phyloP scores from a whole-genome alignment of 53 echinoderm and acorn worm genomes.

The Arbacia lixula region DNA sequence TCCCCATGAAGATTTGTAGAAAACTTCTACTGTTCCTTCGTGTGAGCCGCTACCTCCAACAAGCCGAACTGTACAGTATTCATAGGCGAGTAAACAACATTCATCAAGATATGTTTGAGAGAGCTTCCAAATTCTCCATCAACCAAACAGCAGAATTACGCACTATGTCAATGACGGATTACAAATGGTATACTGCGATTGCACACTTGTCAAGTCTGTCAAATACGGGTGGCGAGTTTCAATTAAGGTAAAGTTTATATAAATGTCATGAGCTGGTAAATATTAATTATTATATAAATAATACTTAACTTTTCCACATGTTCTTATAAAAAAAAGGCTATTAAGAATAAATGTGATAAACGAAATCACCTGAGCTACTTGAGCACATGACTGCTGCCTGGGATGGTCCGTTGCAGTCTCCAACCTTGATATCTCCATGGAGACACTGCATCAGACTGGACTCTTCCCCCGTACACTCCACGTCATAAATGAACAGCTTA shows the following conservation, averaged over 20 bases:
- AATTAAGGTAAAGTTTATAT: neutral
- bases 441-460: neutral
- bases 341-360: neutral
- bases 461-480: neutral
- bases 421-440: neutral
- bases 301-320: too few relatives aligned
- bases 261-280: too few relatives aligned
- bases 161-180: too few relatives aligned
- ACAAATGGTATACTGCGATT: too few relatives aligned
- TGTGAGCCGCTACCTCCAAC: neutral
- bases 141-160: too few relatives aligned
- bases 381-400: neutral
- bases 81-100: too few relatives aligned
- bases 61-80: neutral
- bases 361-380: neutral
- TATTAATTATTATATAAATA: too few relatives aligned
- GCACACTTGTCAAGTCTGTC: too few relatives aligned
- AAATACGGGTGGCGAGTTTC: neutral
- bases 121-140: too few relatives aligned
- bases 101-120: too few relatives aligned
- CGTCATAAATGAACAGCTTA: neutral
- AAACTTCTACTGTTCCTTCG: slow-evolving; percentile 17
- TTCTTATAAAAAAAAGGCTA: neutral
- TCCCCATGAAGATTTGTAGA: slow-evolving; percentile 14
- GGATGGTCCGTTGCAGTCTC: neutral